These are phyloP conservation scores for Galerucella pusilla DNA, from an alignment of 2,888 invertebrate genomes.

Conservation along the genomic window DNA sequence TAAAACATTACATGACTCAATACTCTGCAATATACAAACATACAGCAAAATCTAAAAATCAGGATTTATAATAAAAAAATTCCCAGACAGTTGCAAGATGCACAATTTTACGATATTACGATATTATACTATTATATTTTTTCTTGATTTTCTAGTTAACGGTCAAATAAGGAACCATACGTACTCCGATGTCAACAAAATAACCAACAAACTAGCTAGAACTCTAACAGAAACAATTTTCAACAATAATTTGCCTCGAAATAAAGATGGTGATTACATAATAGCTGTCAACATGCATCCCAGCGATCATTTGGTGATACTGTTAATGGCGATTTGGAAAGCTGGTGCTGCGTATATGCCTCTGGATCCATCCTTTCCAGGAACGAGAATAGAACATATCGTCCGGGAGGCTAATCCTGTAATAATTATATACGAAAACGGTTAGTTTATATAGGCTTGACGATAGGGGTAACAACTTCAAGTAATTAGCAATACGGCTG, in stretches of 20 bases:
- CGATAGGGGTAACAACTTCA: no score
- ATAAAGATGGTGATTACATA: slow-evolving; percentile 77
- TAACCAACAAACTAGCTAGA: slow-evolving; percentile 71
- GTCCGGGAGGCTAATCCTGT: slow-evolving; percentile 79
- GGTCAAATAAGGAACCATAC: slow-evolving; percentile 56
- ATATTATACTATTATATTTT: neutral
- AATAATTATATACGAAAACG: slow-evolving; percentile 75
- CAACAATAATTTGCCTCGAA: slow-evolving; percentile 63
- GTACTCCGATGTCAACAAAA: slow-evolving; percentile 69
- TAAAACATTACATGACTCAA: no score
- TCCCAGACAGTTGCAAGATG: no score
- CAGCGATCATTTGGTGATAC: slow-evolving; percentile 74
- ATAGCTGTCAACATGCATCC: slow-evolving; percentile 85
- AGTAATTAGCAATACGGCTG: no score
- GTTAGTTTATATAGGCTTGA: slow-evolving; percentile 58
- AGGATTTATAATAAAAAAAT: no score
- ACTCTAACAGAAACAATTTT: slow-evolving; percentile 66
- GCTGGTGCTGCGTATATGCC: slow-evolving; percentile 88
- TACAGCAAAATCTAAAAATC: no score
- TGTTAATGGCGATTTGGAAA: slow-evolving; percentile 82
- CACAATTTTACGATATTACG: no score
- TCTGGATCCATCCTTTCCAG: slow-evolving; percentile 79
- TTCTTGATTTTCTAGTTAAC: slow-evolving; percentile 47
- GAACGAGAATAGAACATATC: slow-evolving; percentile 79
- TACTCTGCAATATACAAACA: no score